A percentile compares a stretch with the other conserved stretches of the same genome.
Conservation (phyloP, 2,113 vertebrate genomes). For the human (Homo sapiens) region GRCh38 chr2:50049501-50050000, state of each 20-base stretch:
- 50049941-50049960: background rate
- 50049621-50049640: background rate
- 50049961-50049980: conserved; percentile 3
- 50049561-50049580: background rate
- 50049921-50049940: background rate
- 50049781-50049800: background rate
- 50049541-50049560: background rate
- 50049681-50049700: background rate
- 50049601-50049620: background rate
- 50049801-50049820: background rate
- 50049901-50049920: background rate
- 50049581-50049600: background rate
- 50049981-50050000: background rate
- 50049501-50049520: accelerated
- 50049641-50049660: background rate
- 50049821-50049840: background rate
- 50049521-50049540: background rate
- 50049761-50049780: background rate
- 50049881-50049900: background rate
- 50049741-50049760: background rate
- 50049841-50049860: background rate
- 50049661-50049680: background rate
- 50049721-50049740: background rate
- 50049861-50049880: background rate
- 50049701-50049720: background rate